Conservation (phyloP, 2,113 vertebrate species). For the Grammomys surdaster region DNA sequence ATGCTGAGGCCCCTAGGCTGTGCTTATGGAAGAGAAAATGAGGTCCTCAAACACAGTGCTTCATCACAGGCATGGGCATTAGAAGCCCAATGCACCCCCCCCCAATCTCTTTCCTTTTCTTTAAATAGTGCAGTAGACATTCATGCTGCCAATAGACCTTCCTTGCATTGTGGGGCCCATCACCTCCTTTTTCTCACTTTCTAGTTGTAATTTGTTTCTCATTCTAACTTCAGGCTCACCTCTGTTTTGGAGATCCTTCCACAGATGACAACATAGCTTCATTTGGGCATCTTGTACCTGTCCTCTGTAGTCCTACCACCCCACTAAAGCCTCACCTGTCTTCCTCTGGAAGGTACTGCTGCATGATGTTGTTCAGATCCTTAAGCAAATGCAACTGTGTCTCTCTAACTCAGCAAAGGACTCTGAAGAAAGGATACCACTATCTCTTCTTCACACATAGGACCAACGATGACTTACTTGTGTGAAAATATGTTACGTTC, state of each 20-base stretch:
- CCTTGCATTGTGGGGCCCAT: neutral
- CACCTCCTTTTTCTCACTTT: neutral
- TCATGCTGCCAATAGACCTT: neutral
- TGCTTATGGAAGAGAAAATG: constrained; percentile 1
- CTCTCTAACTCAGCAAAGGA: neutral
- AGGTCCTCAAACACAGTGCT: neutral
- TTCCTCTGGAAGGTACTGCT: neutral
- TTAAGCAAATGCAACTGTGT: neutral
- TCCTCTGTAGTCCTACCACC: neutral
- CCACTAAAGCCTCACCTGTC: neutral
- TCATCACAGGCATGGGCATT: neutral
- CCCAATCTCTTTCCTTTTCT: neutral
- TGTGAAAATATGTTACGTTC: neutral
- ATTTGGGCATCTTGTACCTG: neutral
- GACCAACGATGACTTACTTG: neutral
- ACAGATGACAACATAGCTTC: neutral
- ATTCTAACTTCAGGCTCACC: neutral
- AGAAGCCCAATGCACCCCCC: too few species aligned
- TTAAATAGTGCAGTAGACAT: neutral
- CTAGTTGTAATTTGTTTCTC: neutral
- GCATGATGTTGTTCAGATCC: neutral
- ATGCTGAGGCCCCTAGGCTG: constrained; percentile 34
- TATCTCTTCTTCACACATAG: neutral
- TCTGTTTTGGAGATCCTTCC: neutral
- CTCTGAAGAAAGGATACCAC: neutral